phyloP scores from a whole-genome alignment of 2,797 vertebrate genomes.

The Neosalanx taihuensis region DNA sequence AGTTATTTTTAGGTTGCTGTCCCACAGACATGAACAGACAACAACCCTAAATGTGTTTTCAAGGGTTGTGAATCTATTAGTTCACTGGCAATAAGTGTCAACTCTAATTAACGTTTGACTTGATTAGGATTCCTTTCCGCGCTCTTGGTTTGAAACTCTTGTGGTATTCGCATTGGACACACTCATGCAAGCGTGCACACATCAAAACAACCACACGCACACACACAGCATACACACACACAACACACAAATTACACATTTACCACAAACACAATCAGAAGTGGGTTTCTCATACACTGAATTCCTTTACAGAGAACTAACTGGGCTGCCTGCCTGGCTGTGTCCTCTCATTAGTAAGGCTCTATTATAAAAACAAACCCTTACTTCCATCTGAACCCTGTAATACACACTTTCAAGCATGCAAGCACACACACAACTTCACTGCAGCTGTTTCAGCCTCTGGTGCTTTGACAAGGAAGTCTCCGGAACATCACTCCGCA shows the following conservation, averaged over 20 bases:
- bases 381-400: conserved; percentile 40
- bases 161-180: too few relatives aligned
- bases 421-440: conserved; percentile 11
- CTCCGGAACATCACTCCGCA: conserved; percentile 17
- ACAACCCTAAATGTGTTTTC: too few relatives aligned
- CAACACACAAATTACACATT: not conserved
- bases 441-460: conserved; percentile 39
- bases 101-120: too few relatives aligned
- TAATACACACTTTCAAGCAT: conserved; percentile 18
- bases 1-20: conserved; percentile 51
- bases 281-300: not conserved
- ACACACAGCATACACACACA: conserved; percentile 3
- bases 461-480: conserved; percentile 22
- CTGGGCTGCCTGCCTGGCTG: conserved; percentile 46
- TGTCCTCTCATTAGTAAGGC: conserved; percentile 52
- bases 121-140: too few relatives aligned
- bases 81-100: too few relatives aligned
- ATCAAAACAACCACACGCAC: too few relatives aligned
- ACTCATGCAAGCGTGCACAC: too few relatives aligned
- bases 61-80: not conserved
- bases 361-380: conserved; percentile 45
- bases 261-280: conserved; percentile 2
- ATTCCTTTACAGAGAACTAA: conserved; percentile 47
- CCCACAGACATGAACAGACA: too few relatives aligned
- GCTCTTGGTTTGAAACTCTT: too few relatives aligned